Percentiles rank a stretch among this genome's conserved stretches.
These are phyloP conservation scores for Neuroterus valhalla DNA, from an alignment of 1,140 invertebrate species.

Conservation along the genomic window DNA sequence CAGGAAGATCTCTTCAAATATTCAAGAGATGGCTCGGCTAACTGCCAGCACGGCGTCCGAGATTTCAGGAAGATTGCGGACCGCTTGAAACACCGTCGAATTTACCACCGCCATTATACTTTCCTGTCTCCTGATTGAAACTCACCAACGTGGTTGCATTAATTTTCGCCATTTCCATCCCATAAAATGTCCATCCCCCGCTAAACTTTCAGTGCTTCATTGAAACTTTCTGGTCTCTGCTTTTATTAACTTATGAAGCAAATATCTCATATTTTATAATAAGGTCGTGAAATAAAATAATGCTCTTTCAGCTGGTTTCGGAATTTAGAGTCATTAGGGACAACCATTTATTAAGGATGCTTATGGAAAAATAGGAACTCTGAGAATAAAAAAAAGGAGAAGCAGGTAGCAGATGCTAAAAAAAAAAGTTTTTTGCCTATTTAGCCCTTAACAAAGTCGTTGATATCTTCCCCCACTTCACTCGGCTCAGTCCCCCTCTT, in stretches of 20 bases:
- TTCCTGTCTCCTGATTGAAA: conserved; percentile 18
- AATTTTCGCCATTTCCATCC: conserved; percentile 47
- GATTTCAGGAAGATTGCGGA: conserved; percentile 74
- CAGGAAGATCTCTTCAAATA: conserved; percentile 69
- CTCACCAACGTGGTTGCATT: conserved; percentile 37
- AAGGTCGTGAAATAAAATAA: too few species aligned
- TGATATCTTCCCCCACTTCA: too few species aligned
- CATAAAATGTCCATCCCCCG: conserved; percentile 8
- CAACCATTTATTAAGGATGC: too few species aligned
- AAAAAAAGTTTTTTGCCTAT: too few species aligned
- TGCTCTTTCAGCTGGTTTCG: too few species aligned
- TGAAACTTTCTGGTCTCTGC: not conserved
- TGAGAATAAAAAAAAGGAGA: too few species aligned
- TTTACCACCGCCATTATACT: conserved; percentile 62
- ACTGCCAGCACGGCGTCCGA: conserved; percentile 69
- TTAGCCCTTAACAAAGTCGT: too few species aligned
- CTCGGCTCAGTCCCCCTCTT: too few species aligned
- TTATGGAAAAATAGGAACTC: too few species aligned
- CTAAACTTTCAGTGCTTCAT: not conserved
- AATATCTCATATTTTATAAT: not conserved
- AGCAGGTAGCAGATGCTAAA: too few species aligned
- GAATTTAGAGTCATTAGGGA: too few species aligned
- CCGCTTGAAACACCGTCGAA: conserved; percentile 50
- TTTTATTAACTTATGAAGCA: not conserved
- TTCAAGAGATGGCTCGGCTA: conserved; percentile 72